Evolutionary conservation across 1,140 invertebrate genomes (phyloP).

Genomic region (Mylabris phalerata): DNA sequence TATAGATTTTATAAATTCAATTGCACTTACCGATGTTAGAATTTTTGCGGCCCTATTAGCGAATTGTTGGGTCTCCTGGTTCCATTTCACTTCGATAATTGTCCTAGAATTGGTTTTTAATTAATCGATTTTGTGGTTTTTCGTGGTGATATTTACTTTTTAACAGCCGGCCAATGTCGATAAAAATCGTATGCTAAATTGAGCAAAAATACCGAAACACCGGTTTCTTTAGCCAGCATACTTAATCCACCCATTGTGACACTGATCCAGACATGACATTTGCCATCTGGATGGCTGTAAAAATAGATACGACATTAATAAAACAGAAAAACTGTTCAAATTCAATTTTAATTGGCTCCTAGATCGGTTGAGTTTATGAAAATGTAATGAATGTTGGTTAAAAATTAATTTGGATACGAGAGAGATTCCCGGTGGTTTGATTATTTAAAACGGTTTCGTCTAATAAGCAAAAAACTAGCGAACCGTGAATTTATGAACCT

Average conservation of each 20-base stretch:
- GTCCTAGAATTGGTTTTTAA: conserved; percentile 33
- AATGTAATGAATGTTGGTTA: neutral
- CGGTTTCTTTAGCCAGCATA: conserved; percentile 89
- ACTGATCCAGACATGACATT: conserved; percentile 55
- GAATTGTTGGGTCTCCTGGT: conserved; percentile 51
- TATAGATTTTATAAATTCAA: conserved; percentile 5
- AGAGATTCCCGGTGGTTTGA: no score
- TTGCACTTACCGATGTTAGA: conserved; percentile 50
- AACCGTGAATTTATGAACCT: no score
- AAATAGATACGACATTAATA: conserved; percentile 2
- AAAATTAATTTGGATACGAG: neutral
- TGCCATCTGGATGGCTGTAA: conserved; percentile 31
- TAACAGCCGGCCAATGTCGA: conserved; percentile 60
- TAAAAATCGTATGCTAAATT: conserved; percentile 68
- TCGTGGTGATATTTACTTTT: conserved; percentile 48
- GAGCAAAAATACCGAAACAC: conserved; percentile 73
- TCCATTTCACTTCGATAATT: conserved; percentile 52
- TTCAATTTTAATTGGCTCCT: neutral
- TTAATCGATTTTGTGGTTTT: neutral
- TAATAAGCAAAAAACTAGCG: no score
- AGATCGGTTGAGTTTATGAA: neutral
- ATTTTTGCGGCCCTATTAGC: conserved; percentile 55
- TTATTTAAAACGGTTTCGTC: no score
- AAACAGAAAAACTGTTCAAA: neutral
- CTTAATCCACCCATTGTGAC: conserved; percentile 64